A percentile compares a stretch with the other conserved stretches of the same genome.
These are phyloP conservation scores for Leptinotarsa haldemani DNA, from an alignment of 2,888 invertebrate genomes.

Conservation along the genomic window DNA sequence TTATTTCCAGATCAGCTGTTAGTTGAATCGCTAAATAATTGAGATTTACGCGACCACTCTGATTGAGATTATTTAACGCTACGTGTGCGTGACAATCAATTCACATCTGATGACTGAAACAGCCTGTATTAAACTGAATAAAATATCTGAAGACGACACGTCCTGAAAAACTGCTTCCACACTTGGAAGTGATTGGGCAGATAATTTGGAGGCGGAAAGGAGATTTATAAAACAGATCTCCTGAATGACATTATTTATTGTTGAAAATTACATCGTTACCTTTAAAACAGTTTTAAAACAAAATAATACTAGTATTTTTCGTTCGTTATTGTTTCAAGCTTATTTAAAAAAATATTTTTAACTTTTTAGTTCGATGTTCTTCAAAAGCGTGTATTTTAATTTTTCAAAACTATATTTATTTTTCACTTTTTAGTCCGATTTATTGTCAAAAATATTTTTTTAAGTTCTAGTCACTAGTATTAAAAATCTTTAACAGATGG, in stretches of 20 bases:
- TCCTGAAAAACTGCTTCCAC: slow-evolving; percentile 28
- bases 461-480: too few relatives aligned
- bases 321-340: too few relatives aligned
- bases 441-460: too few relatives aligned
- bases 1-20: slow-evolving; percentile 18
- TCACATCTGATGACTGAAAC: slow-evolving; percentile 31
- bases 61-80: slow-evolving; percentile 10
- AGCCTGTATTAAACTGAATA: slow-evolving; percentile 29
- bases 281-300: background rate
- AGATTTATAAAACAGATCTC: slow-evolving; percentile 34
- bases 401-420: too few relatives aligned
- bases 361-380: too few relatives aligned
- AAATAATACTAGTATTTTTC: too few relatives aligned
- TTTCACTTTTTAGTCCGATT: too few relatives aligned
- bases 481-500: too few relatives aligned
- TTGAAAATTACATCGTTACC: background rate
- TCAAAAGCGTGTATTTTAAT: too few relatives aligned
- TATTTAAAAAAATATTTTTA: too few relatives aligned
- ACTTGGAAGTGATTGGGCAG: background rate
- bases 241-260: slow-evolving; percentile 27
- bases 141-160: slow-evolving; percentile 5
- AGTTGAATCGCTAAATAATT: slow-evolving; percentile 12
- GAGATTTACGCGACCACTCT: slow-evolving; percentile 19
- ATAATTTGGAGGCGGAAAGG: slow-evolving; percentile 18
- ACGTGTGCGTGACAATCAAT: slow-evolving; percentile 21